These are phyloP conservation scores for Tychaedon coryphoeus DNA, from an alignment of 2,113 vertebrate genomes.

Conservation along the genomic window DNA sequence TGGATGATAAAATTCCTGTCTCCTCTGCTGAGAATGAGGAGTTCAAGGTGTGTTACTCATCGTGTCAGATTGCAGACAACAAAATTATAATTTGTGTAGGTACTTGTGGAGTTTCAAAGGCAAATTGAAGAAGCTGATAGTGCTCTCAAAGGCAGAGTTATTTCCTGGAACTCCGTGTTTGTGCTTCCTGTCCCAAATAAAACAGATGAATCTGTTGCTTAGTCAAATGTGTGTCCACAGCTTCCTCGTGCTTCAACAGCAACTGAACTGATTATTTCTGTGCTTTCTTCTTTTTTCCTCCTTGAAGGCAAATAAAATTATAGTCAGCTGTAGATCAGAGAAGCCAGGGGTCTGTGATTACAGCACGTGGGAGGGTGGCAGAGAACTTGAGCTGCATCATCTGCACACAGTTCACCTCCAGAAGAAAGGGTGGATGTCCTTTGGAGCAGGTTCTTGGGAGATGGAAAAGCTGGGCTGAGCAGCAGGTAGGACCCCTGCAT, in stretches of 20 bases:
- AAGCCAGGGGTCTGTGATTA: not conserved
- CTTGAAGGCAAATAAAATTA: not conserved
- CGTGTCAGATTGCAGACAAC: not conserved
- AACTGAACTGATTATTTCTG: not conserved
- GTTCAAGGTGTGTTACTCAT: not conserved
- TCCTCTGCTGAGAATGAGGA: not conserved
- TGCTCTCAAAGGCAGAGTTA: not conserved
- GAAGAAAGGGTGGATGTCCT: not conserved
- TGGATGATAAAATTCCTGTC: slow-evolving; percentile 11
- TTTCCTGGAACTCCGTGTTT: not conserved
- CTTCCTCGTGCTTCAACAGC: not conserved
- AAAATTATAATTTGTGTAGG: not conserved
- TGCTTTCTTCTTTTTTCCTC: not conserved
- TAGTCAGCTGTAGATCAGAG: not conserved
- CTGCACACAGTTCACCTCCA: not conserved
- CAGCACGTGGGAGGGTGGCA: not conserved
- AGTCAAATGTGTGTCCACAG: not conserved
- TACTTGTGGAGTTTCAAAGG: not conserved
- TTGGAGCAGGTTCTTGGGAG: not conserved
- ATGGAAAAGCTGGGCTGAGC: not conserved
- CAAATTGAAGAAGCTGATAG: not conserved
- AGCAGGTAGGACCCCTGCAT: not conserved
- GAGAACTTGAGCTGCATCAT: not conserved
- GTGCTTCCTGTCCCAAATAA: not conserved
- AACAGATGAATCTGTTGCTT: not conserved